Percentiles rank a stretch among this genome's conserved stretches.
phyloP scores from a whole-genome alignment of 2,888 invertebrate species.

The Hydroisotoma schaefferi region DNA sequence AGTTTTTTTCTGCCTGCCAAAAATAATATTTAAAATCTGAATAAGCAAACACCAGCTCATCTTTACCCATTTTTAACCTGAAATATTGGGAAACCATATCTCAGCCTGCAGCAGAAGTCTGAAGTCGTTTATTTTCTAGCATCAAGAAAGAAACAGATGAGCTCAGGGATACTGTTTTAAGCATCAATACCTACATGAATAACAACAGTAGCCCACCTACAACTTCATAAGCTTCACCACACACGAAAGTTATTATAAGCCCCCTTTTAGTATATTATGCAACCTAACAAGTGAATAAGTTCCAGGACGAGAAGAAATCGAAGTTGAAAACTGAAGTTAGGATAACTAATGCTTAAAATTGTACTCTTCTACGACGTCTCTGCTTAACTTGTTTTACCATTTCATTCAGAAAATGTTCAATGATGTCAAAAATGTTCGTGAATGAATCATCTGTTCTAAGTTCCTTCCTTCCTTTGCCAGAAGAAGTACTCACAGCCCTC shows the following conservation, averaged over 20 bases:
- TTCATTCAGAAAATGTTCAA: background rate
- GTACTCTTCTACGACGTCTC: background rate
- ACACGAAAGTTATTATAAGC: no score
- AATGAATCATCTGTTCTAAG: no score
- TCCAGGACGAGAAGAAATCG: no score
- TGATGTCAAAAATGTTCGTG: no score
- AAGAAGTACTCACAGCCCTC: no score
- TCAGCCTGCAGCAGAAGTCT: background rate
- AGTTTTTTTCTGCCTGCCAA: constrained; percentile 15
- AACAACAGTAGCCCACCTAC: background rate
- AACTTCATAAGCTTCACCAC: background rate
- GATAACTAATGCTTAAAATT: background rate
- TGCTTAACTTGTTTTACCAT: background rate
- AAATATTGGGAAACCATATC: background rate
- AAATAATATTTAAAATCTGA: constrained; percentile 32
- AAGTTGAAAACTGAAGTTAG: no score
- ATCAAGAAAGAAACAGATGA: background rate
- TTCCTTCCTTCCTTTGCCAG: no score
- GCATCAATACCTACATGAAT: no score
- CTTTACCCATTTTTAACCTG: background rate
- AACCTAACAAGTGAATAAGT: no score
- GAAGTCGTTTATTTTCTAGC: background rate
- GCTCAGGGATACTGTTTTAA: no score
- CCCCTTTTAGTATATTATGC: no score
- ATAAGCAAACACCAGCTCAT: constrained; percentile 25